Base-by-base conservation (phyloP, 2,888 invertebrate species). In the Neoitamus cyanurus region DNA sequence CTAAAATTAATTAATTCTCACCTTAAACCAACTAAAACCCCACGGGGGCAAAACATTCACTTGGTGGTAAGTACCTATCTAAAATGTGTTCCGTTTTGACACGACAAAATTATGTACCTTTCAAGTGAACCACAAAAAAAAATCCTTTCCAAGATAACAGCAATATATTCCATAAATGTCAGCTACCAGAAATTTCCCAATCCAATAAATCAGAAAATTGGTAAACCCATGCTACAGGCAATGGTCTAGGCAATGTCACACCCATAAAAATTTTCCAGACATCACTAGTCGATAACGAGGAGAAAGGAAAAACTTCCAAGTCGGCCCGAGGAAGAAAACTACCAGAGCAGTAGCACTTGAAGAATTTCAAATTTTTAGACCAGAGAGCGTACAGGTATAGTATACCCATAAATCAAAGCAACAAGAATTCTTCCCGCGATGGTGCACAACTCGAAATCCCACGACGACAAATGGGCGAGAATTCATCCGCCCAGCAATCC, bases 401-500 rank as follows among this genome's bases (percentile, higher is more conserved):
- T 34, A 34, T n/a, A n/a, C n/a, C n/a, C 15, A 20, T 58, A 58
- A 58, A 58, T 58, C 13, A 46, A 36, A 42, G 13, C 46, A 77
- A 42, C 7, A 77, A 77, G 28, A 46, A 77, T 42, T 42, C n/a
- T 77, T 11, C 1, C 77, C n/a, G 25, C 77, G 11, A 77, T 42
- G 30, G 34, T 9, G 13, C 1, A 31, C 5, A 31, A 36, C 25
- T 42, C 37, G 20, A 46, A 37, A 77, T 46, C 46, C 42, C 42
- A 46, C 77, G 77, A 46, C 77, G 77, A 77, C 77, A 77, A 77
- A 77, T 77, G 46, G 42, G 25, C 77, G 77, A 77, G 36, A 46
- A 77, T 77, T 42, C 42, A 77, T 77, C 77, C 77, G 46, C 36
- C 77, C 77, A 36, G 25, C 30, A 77, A 46, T 25, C 11, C 37